Percentiles rank a stretch among this genome's conserved stretches.
phyloP scores from a whole-genome alignment of 2,113 vertebrate species.

The Oostethus manadensis region DNA sequence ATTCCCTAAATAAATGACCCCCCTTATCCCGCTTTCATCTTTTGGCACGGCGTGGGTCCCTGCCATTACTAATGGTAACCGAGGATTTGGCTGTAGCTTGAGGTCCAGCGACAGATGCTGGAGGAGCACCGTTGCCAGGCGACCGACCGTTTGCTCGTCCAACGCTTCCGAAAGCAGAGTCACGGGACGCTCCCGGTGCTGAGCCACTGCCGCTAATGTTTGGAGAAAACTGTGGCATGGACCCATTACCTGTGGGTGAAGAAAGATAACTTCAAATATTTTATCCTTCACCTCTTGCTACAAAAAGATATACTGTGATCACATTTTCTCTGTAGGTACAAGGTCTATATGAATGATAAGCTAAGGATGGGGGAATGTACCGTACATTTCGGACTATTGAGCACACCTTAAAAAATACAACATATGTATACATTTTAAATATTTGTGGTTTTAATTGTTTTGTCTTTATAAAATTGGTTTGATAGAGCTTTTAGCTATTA shows the following conservation, averaged over 20 bases:
- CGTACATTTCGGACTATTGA: no score
- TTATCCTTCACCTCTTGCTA: background rate
- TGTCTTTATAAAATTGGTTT: no score
- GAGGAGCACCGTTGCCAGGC: slow-evolving; percentile 70
- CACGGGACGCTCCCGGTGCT: slow-evolving; percentile 61
- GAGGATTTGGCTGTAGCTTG: slow-evolving; percentile 68
- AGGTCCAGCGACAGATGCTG: slow-evolving; percentile 53
- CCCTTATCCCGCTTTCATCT: slow-evolving; percentile 59
- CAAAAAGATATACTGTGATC: no score
- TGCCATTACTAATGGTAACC: slow-evolving; percentile 85
- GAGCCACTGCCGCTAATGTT: slow-evolving; percentile 46
- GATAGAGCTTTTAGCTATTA: no score
- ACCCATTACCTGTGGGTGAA: slow-evolving; percentile 78
- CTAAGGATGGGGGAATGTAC: no score
- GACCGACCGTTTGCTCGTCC: slow-evolving; percentile 83
- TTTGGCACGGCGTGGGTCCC: slow-evolving; percentile 90
- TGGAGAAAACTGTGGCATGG: slow-evolving; percentile 72
- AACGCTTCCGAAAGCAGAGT: slow-evolving; percentile 66
- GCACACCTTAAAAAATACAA: no score
- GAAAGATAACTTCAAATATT: background rate
- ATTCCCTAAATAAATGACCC: background rate
- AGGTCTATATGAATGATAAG: no score
- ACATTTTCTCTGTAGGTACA: no score
- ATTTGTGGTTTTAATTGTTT: no score
- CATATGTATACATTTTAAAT: no score